Evolutionary conservation across 2,797 vertebrate genomes (phyloP).

Genomic region (Gadopsis marmoratus): DNA sequence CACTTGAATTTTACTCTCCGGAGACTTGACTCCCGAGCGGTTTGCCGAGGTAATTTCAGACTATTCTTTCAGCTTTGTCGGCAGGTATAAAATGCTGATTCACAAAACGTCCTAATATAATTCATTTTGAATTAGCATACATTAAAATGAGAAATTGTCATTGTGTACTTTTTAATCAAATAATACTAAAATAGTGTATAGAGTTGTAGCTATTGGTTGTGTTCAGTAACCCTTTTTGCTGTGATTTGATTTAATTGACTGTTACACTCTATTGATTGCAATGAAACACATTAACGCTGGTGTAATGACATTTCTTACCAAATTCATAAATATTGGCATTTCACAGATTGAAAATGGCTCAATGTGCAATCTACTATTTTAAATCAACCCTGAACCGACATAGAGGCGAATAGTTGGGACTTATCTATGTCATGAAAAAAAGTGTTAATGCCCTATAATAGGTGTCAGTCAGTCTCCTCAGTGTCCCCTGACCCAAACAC

Average conservation of each 20-base stretch:
- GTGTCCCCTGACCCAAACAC: no score
- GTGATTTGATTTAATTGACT: not conserved
- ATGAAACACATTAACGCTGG: no score
- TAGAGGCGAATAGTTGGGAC: no score
- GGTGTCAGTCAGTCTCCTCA: no score
- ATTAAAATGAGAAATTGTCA: not conserved
- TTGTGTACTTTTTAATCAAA: not conserved
- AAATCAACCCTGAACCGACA: no score
- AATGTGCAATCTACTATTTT: no score
- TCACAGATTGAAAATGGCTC: no score
- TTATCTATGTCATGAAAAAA: no score
- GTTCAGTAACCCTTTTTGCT: not conserved
- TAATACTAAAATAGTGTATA: no score
- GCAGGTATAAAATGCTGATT: conserved; percentile 58
- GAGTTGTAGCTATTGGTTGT: not conserved
- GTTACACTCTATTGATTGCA: not conserved
- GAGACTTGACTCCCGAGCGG: conserved; percentile 44
- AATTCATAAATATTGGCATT: no score
- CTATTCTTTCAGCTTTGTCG: conserved; percentile 46
- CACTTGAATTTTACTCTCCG: conserved; percentile 20
- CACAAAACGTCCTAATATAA: conserved; percentile 47
- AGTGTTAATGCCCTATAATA: no score
- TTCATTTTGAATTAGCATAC: not conserved
- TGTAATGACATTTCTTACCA: no score
- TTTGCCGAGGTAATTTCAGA: conserved; percentile 46